Base-by-base conservation (phyloP, 2,888 invertebrate genomes). In the Drosophila kambysellisi region DNA sequence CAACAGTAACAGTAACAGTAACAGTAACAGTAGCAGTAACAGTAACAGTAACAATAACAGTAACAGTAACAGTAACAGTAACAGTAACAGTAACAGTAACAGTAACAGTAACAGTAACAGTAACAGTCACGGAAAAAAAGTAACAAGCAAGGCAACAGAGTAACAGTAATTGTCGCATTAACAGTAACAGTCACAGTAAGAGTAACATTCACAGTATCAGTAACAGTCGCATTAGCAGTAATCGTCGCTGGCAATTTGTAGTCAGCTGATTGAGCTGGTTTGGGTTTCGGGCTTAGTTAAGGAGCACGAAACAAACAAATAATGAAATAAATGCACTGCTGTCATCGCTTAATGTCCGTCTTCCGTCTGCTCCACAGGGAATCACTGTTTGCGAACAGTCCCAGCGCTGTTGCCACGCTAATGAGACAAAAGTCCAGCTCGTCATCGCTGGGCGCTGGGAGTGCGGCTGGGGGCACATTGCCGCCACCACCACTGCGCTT, bases 401-500 rank as follows among this genome's bases (percentile, higher is more conserved):
- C 91, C 35, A 77, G 80, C 52, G 79, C 83, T 33, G 77, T 84
- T 46, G 73, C 87, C 39, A 79, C 83, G 59, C 82, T 93, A 72
- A 88, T 88, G 81, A 90, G 92, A 70, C 91, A 93, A 82, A 92
- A 92, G 90, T 92, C 93, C 64, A 91, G 91, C 81, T 90, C 91
- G 35, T 91, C 93, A 12, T 91, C 92, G 50, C 68, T 89, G 50
- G 88, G 91, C 65, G 89, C 81, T 33, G 67, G 86, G 37, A 81
- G 85, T 53, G 81, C 80, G 51, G 68, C 62, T 30, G 90, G 86
- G 39, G 74, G 66, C n/a, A 51, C n/a, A 0, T 67, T 89, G 71
- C 83, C 88, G 8, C 81, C 90, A 17, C 87, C 91, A 6, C 90
- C 91, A 17, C 82, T 87, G 8, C 90, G 92, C 4, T 91, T 93